phyloP scores from a whole-genome alignment of 1,140 invertebrate genomes.

The Asobara japonica region DNA sequence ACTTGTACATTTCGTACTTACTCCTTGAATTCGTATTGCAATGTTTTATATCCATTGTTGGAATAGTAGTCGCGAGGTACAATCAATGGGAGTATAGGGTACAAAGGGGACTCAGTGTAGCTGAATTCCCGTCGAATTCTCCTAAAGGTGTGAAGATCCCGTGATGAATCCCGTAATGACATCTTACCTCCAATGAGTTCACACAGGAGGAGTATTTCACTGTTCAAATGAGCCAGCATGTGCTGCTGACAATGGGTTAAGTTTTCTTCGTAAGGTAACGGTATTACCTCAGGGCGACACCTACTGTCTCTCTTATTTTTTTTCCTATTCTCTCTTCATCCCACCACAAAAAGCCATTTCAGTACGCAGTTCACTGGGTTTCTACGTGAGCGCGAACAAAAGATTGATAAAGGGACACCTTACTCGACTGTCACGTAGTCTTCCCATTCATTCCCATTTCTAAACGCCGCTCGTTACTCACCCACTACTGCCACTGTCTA shows the following conservation, averaged over 20 bases:
- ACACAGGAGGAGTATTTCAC: not conserved
- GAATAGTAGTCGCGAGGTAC: not conserved
- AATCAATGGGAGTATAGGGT: not conserved
- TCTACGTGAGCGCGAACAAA: slow-evolving; percentile 23
- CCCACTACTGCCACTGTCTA: not conserved
- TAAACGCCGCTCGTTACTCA: slow-evolving; percentile 32
- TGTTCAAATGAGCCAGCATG: not conserved
- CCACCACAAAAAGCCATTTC: slow-evolving; percentile 1
- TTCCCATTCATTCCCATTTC: slow-evolving; percentile 27
- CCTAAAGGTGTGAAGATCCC: not conserved
- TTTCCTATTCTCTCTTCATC: not conserved
- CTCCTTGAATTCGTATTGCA: slow-evolving; percentile 3
- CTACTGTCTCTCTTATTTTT: not conserved
- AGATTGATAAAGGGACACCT: slow-evolving; percentile 33
- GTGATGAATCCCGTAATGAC: slow-evolving; percentile 22
- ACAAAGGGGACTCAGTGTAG: not conserved
- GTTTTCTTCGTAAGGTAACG: slow-evolving; percentile 18
- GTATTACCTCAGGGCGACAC: not conserved
- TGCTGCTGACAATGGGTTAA: slow-evolving; percentile 8
- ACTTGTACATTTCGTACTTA: not conserved
- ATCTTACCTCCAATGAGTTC: slow-evolving; percentile 12
- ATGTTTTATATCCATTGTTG: slow-evolving; percentile 7
- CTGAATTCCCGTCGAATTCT: slow-evolving; percentile 8
- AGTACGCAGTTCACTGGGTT: slow-evolving; percentile 1
- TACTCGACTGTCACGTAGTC: slow-evolving; percentile 20